Evolutionary conservation across 1,140 invertebrate species (phyloP).

Genomic region (Sycophaga agraensis): DNA sequence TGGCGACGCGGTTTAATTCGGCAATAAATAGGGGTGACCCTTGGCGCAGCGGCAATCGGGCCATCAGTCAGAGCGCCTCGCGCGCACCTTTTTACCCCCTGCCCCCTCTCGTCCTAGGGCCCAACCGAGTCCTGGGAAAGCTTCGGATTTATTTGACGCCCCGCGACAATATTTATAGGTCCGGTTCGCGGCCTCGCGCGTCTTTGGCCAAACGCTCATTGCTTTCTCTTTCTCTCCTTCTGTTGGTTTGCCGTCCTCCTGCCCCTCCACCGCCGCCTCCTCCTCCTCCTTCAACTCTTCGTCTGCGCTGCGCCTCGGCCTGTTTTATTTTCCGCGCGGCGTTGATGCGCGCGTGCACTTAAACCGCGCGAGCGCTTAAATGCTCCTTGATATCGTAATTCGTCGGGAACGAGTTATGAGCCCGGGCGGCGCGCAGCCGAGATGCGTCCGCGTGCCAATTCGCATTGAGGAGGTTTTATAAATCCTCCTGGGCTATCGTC

Average conservation of each 20-base stretch:
- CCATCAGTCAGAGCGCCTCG: slow-evolving; percentile 46
- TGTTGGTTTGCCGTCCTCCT: background rate
- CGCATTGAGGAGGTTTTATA: slow-evolving; percentile 9
- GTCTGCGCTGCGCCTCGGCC: background rate
- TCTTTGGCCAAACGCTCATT: slow-evolving; percentile 13
- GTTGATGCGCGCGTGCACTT: background rate
- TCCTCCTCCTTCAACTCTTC: background rate
- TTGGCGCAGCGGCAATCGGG: slow-evolving; percentile 43
- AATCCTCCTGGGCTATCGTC: too few relatives aligned
- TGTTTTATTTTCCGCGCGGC: background rate
- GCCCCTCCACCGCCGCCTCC: background rate
- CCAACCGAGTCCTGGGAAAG: slow-evolving; percentile 49
- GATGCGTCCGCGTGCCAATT: background rate
- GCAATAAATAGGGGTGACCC: slow-evolving; percentile 59
- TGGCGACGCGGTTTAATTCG: slow-evolving; percentile 59
- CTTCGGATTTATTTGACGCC: slow-evolving; percentile 57
- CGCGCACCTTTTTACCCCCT: background rate
- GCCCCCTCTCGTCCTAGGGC: background rate
- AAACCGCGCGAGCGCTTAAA: slow-evolving; percentile 9
- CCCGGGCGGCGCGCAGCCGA: background rate
- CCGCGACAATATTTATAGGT: slow-evolving; percentile 58
- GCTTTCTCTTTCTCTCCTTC: background rate
- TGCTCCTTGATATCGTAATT: slow-evolving; percentile 26
- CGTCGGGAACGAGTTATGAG: slow-evolving; percentile 10
- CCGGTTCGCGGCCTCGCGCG: slow-evolving; percentile 41